Evolutionary conservation across 2,113 vertebrate species (phyloP).

Genomic region (Tupaia chinensis): DNA sequence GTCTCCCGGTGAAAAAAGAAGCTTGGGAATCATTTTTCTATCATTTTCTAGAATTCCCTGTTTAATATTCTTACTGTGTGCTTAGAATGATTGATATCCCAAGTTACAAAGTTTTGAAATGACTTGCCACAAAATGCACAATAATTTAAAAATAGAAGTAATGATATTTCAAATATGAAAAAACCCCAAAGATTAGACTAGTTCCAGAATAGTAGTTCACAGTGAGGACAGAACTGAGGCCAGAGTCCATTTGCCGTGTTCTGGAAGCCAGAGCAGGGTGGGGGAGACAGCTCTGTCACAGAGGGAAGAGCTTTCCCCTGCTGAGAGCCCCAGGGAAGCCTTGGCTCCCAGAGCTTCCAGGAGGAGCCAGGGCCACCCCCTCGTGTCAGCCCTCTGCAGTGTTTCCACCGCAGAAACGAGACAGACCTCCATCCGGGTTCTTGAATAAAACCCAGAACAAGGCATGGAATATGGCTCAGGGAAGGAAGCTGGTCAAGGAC

Average conservation of each 20-base stretch:
- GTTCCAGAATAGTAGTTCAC: background rate
- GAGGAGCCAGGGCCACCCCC: fast-evolving
- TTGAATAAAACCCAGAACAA: background rate
- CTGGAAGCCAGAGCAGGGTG: background rate
- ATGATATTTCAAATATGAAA: background rate
- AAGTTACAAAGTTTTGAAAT: slow-evolving; percentile 4
- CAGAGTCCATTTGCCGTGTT: background rate
- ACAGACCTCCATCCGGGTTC: background rate
- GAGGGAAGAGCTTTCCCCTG: background rate
- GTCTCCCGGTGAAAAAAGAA: background rate
- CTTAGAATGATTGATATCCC: background rate
- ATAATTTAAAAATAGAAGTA: background rate
- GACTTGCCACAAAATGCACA: background rate
- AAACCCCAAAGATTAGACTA: background rate
- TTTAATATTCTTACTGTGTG: background rate
- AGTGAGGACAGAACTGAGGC: background rate
- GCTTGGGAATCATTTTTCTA: background rate
- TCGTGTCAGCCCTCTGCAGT: background rate
- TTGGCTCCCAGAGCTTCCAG: background rate
- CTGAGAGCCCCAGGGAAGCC: background rate
- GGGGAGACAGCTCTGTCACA: background rate
- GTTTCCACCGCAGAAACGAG: background rate
- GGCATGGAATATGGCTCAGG: background rate
- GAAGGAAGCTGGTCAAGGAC: background rate
- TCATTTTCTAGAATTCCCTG: background rate